Conservation (phyloP, 2,797 vertebrate genomes). For the Liasis olivaceus region DNA sequence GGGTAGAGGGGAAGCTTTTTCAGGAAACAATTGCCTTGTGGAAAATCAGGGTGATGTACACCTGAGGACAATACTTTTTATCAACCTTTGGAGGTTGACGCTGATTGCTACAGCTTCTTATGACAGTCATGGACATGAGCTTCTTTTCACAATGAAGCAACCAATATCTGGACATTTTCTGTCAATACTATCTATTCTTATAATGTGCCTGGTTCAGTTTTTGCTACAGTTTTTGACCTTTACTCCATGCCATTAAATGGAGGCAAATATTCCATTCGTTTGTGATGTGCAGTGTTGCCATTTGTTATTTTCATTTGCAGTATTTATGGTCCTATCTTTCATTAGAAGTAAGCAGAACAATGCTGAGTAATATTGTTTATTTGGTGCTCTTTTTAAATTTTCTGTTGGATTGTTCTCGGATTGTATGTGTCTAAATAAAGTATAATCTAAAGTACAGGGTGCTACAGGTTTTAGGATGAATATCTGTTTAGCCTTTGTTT, state of each 20-base stretch:
- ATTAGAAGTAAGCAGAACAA: not conserved
- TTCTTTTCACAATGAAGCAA: not conserved
- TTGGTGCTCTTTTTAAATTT: not conserved
- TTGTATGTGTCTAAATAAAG: not conserved
- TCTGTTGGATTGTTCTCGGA: not conserved
- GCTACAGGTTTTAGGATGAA: constrained; percentile 37
- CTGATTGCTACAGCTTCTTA: constrained; percentile 24
- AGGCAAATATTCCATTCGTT: not conserved
- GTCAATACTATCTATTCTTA: not conserved
- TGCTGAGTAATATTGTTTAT: not conserved
- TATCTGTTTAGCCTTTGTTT: constrained; percentile 2
- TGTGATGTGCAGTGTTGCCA: not conserved
- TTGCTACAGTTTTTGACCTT: not conserved
- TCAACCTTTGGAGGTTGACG: constrained; percentile 25
- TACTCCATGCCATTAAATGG: too few relatives aligned
- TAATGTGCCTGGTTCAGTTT: not conserved
- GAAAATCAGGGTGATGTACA: constrained; percentile 62
- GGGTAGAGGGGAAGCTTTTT: constrained; percentile 3
- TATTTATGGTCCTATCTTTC: not conserved
- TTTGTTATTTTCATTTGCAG: not conserved
- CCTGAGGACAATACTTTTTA: not conserved
- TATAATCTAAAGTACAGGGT: not conserved
- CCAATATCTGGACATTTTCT: not conserved
- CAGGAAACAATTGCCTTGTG: constrained; percentile 35
- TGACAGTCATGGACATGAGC: constrained; percentile 56